Evolutionary conservation across 2,797 vertebrate genomes (phyloP), one percentile per base, ranked within the genome.

Genomic region (Fistularia tabacaria): DNA sequence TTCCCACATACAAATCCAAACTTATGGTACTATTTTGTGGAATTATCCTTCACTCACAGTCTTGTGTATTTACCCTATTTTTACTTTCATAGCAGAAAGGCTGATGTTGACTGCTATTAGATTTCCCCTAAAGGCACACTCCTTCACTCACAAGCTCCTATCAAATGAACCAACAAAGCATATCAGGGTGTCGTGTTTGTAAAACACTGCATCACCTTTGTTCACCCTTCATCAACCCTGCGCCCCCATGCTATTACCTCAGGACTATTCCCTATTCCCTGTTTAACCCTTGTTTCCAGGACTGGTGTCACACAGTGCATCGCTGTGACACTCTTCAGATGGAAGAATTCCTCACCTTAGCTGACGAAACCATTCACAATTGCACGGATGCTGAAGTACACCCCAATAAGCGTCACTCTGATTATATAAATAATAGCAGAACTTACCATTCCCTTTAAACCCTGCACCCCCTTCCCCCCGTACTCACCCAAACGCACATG

Each of bases 81-180:
- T 84, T 82, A 77, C 74, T 83, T 81, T 79, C 73, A 74, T 71
- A 52, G 79, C 46, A 10, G 74, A 80, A 80, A 80, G 79, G 81
- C 79, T 84, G 81, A 85, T 89, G 86, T 87, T 86, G 86, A 87
- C 86, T 85, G 82, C 82, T 85, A 86, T 89, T 89, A 88, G 87
- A 89, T 87, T 89, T 88, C 86, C 87, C 87, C 62, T 1, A 81
- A 82, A 84, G 80, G 84, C 73, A 13, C 73, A 59, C 77, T 84
- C 72, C 79, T 82, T 86, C 85, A 81, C 83, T 85, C 82, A 81
- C 79, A 81, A 62, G 79, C 78, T 80, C 78, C 81, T 81, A 83
- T 85, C 81, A 86, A 89, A 89, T 85, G 83, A 87, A 84, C 86
- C 83, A 87, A 88, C 83, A 88, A 87, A 86, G 87, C 88, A 88